Evolutionary conservation across 2,797 vertebrate genomes (phyloP), one percentile per base, ranked within the genome.

Genomic region (Cottoperca gobio): DNA sequence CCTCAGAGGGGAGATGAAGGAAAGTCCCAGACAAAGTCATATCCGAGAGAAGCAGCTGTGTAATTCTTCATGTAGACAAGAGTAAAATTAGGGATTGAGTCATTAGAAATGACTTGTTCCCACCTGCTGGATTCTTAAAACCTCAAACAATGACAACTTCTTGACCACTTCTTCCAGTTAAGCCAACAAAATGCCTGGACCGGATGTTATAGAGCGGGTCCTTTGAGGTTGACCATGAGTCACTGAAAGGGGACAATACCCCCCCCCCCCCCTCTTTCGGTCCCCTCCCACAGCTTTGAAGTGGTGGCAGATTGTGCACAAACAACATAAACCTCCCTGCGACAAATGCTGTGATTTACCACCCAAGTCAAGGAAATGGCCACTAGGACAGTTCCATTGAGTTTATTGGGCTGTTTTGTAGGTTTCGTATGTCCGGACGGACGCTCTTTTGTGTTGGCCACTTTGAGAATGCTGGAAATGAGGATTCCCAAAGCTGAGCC

Each of bases 341-440:
- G 92, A 93, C 91, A 90, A 90, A 88, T 87, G 42, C 85, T 79
- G 80, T 78, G 85, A 90, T 92, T 89, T 88, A 92, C 88, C 85
- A 92, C 87, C 89, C 88, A 68, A 81, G 81, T 65, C 80, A 78
- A 91, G 91, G 91, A 92, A 94, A 92, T 83, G 81, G 89, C 86
- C 90, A 72, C 83, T 70, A 71, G 90, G 78, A 85, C 84, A 72
- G 73, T 82, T 91, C 84, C 67, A 81, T 84, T 88, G 43, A 69
- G 66, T 94, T 94, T 94, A 93, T 92, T 82, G 91, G 86, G 87
- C 85, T 89, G 90, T 92, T 90, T 88, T 86, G 91, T 85, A 83
- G 90, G 87, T 86, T 77, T 88, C 78, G 81, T 86, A 84, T 91
- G 82, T 91, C 88, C 88, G 84, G 81, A 86, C 57, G 84, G 58